phyloP scores from a whole-genome alignment of 2,113 vertebrate species.

The Muntiacus reevesi region DNA sequence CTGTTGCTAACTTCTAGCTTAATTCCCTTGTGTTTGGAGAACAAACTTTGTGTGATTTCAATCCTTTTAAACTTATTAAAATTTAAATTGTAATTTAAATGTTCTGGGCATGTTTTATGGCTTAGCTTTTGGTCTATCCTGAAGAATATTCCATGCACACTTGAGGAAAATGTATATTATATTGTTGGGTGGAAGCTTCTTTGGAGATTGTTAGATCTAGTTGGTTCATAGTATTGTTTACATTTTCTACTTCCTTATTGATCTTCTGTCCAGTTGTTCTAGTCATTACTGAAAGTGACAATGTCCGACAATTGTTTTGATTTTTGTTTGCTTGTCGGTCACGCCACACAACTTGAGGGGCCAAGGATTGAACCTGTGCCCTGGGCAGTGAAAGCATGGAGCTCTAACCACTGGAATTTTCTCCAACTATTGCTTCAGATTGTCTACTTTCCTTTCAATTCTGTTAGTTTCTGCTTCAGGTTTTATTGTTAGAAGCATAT shows the following conservation, averaged over 20 bases:
- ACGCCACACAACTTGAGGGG: neutral
- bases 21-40: neutral
- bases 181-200: neutral
- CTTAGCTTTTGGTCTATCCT: neutral
- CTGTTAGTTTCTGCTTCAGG: neutral
- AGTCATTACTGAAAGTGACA: neutral
- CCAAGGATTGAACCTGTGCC: neutral
- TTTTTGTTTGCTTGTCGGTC: neutral
- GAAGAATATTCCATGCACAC: neutral
- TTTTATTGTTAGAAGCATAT: neutral
- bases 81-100: neutral
- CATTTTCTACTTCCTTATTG: neutral
- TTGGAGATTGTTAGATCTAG: neutral
- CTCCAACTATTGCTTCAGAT: neutral
- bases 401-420: neutral
- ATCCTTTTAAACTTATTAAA: neutral
- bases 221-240: neutral
- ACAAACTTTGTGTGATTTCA: neutral
- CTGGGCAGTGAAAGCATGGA: neutral
- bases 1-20: neutral
- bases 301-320: neutral
- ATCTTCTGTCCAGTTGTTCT: neutral
- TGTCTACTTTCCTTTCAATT: neutral
- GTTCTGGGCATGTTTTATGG: neutral
- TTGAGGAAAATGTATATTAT: neutral